Conservation (phyloP, 2,888 invertebrate species). For the Elegia similella region DNA sequence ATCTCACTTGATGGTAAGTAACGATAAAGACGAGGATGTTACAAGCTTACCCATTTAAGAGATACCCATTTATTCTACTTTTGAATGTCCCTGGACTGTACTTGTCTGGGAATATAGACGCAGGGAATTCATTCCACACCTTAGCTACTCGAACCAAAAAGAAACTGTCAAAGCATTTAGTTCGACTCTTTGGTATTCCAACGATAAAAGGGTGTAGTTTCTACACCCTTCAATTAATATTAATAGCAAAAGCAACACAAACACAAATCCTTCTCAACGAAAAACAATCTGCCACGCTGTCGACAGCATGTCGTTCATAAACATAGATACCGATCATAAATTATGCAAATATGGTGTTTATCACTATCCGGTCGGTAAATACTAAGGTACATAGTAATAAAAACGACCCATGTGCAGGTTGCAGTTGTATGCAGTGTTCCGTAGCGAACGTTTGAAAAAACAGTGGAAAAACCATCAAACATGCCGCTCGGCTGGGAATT, state of each 20-base stretch:
- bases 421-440: constrained; percentile 20
- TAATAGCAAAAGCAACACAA: constrained; percentile 1
- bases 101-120: too few relatives aligned
- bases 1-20: too few relatives aligned
- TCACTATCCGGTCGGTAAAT: constrained; percentile 53
- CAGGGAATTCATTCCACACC: too few relatives aligned
- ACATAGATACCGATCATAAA: constrained; percentile 43
- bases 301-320: constrained; percentile 45
- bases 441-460: constrained; percentile 23
- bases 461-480: constrained; percentile 31
- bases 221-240: constrained; percentile 6
- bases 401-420: constrained; percentile 11
- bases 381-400: constrained; percentile 52
- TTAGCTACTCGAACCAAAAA: too few relatives aligned
- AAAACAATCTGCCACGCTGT: constrained; percentile 27
- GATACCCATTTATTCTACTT: too few relatives aligned
- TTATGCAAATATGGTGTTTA: constrained; percentile 62
- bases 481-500: background rate
- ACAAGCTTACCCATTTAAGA: too few relatives aligned
- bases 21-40: too few relatives aligned
- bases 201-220: background rate
- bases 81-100: too few relatives aligned
- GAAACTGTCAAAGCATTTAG: too few relatives aligned
- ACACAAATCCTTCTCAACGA: constrained; percentile 12
- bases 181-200: background rate